Evolutionary conservation across 2,113 vertebrate species (phyloP), one percentile per base, ranked within the genome.

Genomic region (Eidolon helvum): DNA sequence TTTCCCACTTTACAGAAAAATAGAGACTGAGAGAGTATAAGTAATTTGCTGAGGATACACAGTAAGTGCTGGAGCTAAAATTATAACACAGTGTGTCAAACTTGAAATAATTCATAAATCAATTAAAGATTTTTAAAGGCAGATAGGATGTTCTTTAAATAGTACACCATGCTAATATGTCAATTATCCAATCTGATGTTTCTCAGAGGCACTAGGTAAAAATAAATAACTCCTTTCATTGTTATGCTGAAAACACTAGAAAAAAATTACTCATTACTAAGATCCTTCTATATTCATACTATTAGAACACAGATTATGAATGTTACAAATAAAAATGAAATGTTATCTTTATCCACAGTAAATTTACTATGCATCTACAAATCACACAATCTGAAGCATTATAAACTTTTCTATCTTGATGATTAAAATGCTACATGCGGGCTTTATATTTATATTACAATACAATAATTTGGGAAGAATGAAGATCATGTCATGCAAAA

Each of bases 111-210:
- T 72, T 90, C 10, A 33, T 57, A 93, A 68, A 68, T 92, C 14
- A 90, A 59, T 89, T 65, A 24, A 35, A 91, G 4, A 8, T 59
- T 45, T 96, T 94, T 95, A 82, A 96, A 96, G 19, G 38, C 6
- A 96, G 2, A 0, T 43, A 43, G 3, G n/a, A 15, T 59, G 75
- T 35, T 3, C 11, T 96, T 97, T 61, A 79, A 86, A 69, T 90
- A 85, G 87, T 82, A 91, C 1, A 95, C 61, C 78, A 87, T 95
- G 4, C 7, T 91, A 68, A 71, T 1, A 35, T 43, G 45, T 40
- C 22, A 21, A 22, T 93, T 80, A 79, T 69, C 15, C 35, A 85
- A 48, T 57, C 15, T 80, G 66, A 40, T 80, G 7, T 63, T 57
- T 71, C 53, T 30, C 15, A 82, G 18, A 82, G 48, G 1, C 2